Conservation (phyloP, 2,113 vertebrate species). For the Beaufortia kweichowensis region DNA sequence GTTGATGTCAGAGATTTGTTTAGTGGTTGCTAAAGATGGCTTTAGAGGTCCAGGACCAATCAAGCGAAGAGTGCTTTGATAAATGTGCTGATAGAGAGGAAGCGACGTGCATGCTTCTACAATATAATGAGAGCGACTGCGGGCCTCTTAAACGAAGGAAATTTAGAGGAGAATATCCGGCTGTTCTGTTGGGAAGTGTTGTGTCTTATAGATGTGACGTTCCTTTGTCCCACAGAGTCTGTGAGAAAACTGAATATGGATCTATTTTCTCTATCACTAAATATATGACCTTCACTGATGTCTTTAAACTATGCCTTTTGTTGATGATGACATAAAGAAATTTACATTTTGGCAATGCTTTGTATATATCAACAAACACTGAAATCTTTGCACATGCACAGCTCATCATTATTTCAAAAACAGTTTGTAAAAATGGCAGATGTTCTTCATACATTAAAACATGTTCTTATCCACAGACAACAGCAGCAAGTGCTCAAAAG, state of each 20-base stretch:
- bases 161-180: conserved; percentile 49
- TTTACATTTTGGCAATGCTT: neutral
- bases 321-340: neutral
- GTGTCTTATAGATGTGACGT: conserved; percentile 23
- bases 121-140: conserved; percentile 18
- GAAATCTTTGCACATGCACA: too few relatives aligned
- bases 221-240: neutral
- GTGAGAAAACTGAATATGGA: conserved; percentile 14
- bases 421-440: neutral
- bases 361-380: neutral
- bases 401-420: too few relatives aligned
- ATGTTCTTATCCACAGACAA: neutral
- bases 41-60: conserved; percentile 12
- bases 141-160: conserved; percentile 24
- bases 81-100: conserved; percentile 40
- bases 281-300: neutral
- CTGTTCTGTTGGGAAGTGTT: conserved; percentile 26
- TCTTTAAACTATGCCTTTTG: neutral
- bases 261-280: neutral
- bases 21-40: neutral
- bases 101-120: conserved; percentile 43
- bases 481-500: conserved; percentile 10
- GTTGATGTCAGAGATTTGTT: neutral
- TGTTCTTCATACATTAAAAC: neutral
- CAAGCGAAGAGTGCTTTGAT: conserved; percentile 71